Evolutionary conservation across 1,140 invertebrate species (phyloP), one percentile per base, ranked within the genome.

Genomic region (Drosophila nigromelanica): DNA sequence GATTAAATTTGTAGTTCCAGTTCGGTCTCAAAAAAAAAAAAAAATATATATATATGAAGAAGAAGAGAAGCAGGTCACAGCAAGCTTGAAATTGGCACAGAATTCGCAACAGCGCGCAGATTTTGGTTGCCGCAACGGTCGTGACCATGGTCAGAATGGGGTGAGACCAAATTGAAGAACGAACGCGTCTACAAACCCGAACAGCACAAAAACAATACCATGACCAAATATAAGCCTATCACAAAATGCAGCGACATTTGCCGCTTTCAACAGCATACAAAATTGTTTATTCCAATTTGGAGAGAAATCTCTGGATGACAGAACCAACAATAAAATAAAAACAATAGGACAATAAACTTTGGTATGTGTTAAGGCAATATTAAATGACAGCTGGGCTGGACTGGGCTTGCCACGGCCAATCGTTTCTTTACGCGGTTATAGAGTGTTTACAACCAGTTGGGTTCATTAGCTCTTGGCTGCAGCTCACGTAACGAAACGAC

Each of bases 81-180:
- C 77, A 43, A 42, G 15, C 75, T 71, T 51, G 63, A 86, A 83
- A 83, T 76, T 73, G 79, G 80, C 76, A 40, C 76, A 73, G 60
- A 78, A 86, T 87, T 87, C 82, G 82, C 83, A 68, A 87, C 78
- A 78, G 68, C 55, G 67, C 47, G 59, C 68, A 68, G 79, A 82
- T 73, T 82, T 82, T 40, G 21, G 61, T 52, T 67, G 67, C 59
- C 63, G 69, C 58, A 59, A 86, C 71, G 81, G 67, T 80, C 73
- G 62, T 59, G 55, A 30, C 15, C 70, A 52, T 68, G 81, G 76
- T 58, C 48, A 70, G 73, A 69, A 54, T 70, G 75, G 70, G 79
- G 66, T 72, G 48, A 40, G 27, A n/a, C 56, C 43, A 47, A 52
- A 42, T 14, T 14, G 21, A 45, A 43, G 45, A 66, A 58, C 45